Percentiles rank a stretch among this genome's conserved stretches.
Conservation (phyloP, 2,888 invertebrate genomes). For the Apamea monoglypha region DNA sequence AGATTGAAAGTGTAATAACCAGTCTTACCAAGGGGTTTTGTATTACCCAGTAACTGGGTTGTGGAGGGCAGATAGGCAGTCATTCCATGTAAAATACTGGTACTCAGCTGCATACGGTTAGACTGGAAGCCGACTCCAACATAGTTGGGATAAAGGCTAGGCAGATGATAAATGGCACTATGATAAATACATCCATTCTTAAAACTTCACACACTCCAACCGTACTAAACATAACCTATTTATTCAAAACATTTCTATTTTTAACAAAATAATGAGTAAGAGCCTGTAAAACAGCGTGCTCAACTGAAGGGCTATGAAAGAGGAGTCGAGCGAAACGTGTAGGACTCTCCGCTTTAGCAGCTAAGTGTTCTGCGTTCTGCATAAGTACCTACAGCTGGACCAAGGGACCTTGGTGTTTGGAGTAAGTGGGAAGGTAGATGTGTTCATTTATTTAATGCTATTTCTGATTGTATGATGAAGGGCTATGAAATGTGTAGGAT, state of each 20-base stretch:
- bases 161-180: too few species aligned
- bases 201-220: background rate
- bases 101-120: too few species aligned
- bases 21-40: too few species aligned
- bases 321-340: constrained; percentile 15
- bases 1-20: too few species aligned
- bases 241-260: background rate
- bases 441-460: background rate
- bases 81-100: too few species aligned
- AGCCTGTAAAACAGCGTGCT: constrained; percentile 26
- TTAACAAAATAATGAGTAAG: constrained; percentile 23
- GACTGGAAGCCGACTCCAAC: too few species aligned
- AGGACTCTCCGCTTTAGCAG: constrained; percentile 29
- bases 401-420: constrained; percentile 5
- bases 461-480: background rate
- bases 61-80: too few species aligned
- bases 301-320: constrained; percentile 37
- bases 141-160: too few species aligned
- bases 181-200: too few species aligned
- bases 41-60: too few species aligned
- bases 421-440: background rate
- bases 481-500: background rate
- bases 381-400: constrained; percentile 17
- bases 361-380: constrained; percentile 42
- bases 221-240: background rate